Percentiles rank a stretch among this genome's conserved stretches.
phyloP scores from a whole-genome alignment of 2,113 vertebrate species.

The Ptilorrhoa leucosticta region DNA sequence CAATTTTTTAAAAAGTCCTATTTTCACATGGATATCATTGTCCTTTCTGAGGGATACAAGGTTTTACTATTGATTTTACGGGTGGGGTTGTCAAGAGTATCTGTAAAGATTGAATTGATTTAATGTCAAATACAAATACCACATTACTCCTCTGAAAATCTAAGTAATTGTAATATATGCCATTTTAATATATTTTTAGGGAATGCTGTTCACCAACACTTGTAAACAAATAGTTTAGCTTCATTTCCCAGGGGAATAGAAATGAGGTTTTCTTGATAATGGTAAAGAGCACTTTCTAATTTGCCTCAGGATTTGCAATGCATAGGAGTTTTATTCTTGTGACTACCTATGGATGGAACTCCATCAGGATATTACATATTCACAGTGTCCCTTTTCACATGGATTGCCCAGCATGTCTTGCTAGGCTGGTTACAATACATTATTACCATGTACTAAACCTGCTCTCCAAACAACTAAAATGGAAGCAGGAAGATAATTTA shows the following conservation, averaged over 20 bases:
- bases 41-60: slow-evolving; percentile 56
- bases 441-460: not conserved
- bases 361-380: not conserved
- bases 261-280: not conserved
- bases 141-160: slow-evolving; percentile 60
- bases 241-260: not conserved
- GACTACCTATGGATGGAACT: not conserved
- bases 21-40: slow-evolving; percentile 46
- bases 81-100: slow-evolving; percentile 16
- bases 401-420: not conserved
- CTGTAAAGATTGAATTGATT: slow-evolving; percentile 71
- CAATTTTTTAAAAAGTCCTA: slow-evolving; percentile 34
- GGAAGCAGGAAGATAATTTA: not conserved
- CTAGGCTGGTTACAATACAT: not conserved
- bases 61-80: slow-evolving; percentile 68
- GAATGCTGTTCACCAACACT: not conserved
- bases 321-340: not conserved
- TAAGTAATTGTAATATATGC: slow-evolving; percentile 71
- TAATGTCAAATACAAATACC: slow-evolving; percentile 70
- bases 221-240: not conserved
- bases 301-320: not conserved
- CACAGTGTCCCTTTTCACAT: not conserved
- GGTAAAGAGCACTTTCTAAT: not conserved
- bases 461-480: not conserved
- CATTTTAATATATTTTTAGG: slow-evolving; percentile 50